Percentiles rank a stretch among this genome's conserved stretches.
Conservation (phyloP, 2,888 invertebrate species). For the Koerneria pararmatus region DNA sequence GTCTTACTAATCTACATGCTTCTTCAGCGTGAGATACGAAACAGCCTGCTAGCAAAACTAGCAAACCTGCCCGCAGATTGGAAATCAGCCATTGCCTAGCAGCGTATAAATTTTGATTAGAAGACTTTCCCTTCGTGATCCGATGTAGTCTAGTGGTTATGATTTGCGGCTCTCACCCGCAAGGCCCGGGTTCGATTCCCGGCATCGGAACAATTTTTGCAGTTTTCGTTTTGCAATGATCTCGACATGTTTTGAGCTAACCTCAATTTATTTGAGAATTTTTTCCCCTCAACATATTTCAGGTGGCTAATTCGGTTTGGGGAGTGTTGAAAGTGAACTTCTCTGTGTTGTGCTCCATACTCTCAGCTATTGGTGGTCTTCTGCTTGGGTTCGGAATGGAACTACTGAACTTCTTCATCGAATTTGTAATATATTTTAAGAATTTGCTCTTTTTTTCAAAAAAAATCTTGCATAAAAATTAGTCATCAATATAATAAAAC, state of each 20-base stretch:
- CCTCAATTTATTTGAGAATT: too few species aligned
- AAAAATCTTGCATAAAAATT: too few species aligned
- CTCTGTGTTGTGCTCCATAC: conserved; percentile 44
- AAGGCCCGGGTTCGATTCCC: conserved; percentile 51
- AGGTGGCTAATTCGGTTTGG: conserved; percentile 57
- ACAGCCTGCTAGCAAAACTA: too few species aligned
- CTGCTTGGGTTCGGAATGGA: conserved; percentile 59
- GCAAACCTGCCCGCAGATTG: too few species aligned
- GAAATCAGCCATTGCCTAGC: too few species aligned
- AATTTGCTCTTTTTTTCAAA: not conserved
- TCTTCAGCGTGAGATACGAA: too few species aligned
- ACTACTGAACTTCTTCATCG: conserved; percentile 55
- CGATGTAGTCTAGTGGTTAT: conserved; percentile 47
- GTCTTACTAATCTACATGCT: too few species aligned
- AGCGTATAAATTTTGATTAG: too few species aligned
- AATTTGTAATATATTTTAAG: conserved; percentile 35
- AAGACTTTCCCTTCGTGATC: too few species aligned
- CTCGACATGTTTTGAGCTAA: too few species aligned
- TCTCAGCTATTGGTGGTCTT: conserved; percentile 47
- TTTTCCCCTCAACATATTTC: conserved; percentile 16
- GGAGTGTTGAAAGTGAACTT: conserved; percentile 49
- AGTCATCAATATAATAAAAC: not conserved
- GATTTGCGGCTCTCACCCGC: conserved; percentile 48
- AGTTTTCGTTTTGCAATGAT: too few species aligned
- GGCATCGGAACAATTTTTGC: conserved; percentile 36